Base-by-base conservation (phyloP, 2,888 invertebrate genomes). In the Fragum fragum region DNA sequence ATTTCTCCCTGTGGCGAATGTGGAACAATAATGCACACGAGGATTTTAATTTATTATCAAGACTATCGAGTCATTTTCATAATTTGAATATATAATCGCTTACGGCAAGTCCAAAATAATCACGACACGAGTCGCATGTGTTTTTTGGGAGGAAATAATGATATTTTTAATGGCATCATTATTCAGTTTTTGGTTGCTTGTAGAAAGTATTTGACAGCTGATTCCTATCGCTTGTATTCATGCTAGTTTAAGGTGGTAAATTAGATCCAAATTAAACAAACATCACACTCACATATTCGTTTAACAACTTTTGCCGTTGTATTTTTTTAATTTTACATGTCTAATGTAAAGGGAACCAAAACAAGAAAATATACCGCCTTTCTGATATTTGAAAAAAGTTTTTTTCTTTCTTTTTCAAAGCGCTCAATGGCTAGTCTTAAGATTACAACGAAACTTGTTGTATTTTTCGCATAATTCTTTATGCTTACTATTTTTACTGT, bases 21-120 rank as follows among this genome's bases (percentile, higher is more conserved):
- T 72, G 66, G 66, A 76, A 80, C 75, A 76, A 80, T 66, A 72
- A 68, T 57, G 76, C 76, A 80, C 80, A 52, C 80, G 76, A 72
- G 72, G 72, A 63, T 59, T 57, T 63, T 80, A 76, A 80, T 80
- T 79, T 76, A 76, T 80, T 80, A 47, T 80, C 71, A 61, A 76
- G 72, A 80, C 66, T 47, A 68, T 75, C 70, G 72, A 76, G 52
- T 79, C 69, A 63, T 70, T 70, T 79, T 71, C 72, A 80, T 80
- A 75, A 57, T 76, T 72, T 76, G 72, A 75, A 80, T 70, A 57
- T 42, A 61, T 42, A 66, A 66, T 66, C 26, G 66, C 66, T 42
- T 14, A 66, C 18, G 66, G 66, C 66, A 36, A 29, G 29, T 42
- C 26, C n/a, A 21, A 42, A 42, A 16, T 14, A 21, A 66, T 14